Conservation (phyloP, 2,797 vertebrate species). For the Dendrocincla fuliginosa region DNA sequence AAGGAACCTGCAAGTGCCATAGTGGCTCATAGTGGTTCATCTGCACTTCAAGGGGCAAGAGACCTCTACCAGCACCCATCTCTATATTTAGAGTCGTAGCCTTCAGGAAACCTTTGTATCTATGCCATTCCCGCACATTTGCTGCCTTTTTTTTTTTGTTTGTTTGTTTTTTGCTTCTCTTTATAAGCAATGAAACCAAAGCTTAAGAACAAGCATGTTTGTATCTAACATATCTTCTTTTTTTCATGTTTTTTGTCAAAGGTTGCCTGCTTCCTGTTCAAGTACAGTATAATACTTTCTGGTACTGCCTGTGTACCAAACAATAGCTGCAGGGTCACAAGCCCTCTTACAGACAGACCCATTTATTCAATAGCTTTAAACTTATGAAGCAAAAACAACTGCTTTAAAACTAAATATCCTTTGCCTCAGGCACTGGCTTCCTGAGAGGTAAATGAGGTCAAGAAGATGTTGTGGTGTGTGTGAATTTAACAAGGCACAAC, state of each 20-base stretch:
- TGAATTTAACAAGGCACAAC: background rate
- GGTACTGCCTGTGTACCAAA: background rate
- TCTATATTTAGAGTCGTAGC: background rate
- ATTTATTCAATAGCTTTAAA: background rate
- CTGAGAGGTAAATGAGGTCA: conserved; percentile 31
- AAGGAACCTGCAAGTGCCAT: background rate
- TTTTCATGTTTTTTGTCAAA: background rate
- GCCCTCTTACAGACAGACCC: background rate
- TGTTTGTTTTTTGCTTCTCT: background rate
- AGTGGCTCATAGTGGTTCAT: background rate
- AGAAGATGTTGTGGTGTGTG: background rate
- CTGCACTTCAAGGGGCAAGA: background rate
- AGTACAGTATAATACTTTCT: background rate
- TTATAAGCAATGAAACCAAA: background rate
- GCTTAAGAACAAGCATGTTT: background rate
- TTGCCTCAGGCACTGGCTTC: background rate
- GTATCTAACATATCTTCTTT: background rate
- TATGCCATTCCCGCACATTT: background rate
- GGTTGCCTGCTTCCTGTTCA: background rate
- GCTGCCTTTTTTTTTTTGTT: background rate
- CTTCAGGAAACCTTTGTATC: background rate
- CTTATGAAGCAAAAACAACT: background rate
- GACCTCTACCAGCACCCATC: background rate
- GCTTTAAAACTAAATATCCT: conserved; percentile 5
- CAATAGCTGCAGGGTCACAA: background rate